Base-by-base conservation (phyloP, 1,140 invertebrate genomes). In the Zaprionus davidi region DNA sequence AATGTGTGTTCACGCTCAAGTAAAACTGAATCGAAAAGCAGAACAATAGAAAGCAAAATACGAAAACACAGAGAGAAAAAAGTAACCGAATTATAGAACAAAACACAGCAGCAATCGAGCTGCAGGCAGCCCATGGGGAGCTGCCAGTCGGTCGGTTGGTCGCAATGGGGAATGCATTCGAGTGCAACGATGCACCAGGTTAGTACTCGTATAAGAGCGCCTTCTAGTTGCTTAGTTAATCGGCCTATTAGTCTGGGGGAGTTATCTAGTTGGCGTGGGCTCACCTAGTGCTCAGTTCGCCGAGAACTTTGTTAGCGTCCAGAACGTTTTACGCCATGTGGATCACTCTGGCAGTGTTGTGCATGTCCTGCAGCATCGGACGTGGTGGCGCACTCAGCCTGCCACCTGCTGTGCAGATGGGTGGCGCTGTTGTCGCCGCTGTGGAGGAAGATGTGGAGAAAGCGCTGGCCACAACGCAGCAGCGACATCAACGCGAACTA, bases 1-100 rank as follows among this genome's bases (percentile, higher is more conserved):
- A 90, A 90, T 80, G 69, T 80, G 56, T 71, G 78, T 90, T 90
- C 86, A 90, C 86, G 85, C 87, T 90, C 82, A 90, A 90, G 87
- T 91, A 87, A 86, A 81, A 90, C 82, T 70, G 82, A 82, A 87
- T 86, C 86, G 79, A 62, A 90, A 79, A 70, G 64, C 70, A 60
- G 51, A 79, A 79, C 60, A 71, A 60, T 63, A 77, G 59, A 59
- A 79, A 73, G 71, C 78, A 84, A 76, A 78, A 82, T 13, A 72
- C 11, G 38, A 22, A 20, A 57, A 9, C 41, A 17, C 38, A 51
- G n/a, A 56, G 13, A 1, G 59, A 73, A 68, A 69, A 56, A 68
- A 82, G 64, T 71, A 77, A 73, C 71, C 76, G 53, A 70, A 71
- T 67, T 70, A 70, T 69, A 88, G 84, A 88, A 87, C 74, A 71